Conservation (phyloP, 2,113 vertebrate genomes). For the Saccopteryx leptura region DNA sequence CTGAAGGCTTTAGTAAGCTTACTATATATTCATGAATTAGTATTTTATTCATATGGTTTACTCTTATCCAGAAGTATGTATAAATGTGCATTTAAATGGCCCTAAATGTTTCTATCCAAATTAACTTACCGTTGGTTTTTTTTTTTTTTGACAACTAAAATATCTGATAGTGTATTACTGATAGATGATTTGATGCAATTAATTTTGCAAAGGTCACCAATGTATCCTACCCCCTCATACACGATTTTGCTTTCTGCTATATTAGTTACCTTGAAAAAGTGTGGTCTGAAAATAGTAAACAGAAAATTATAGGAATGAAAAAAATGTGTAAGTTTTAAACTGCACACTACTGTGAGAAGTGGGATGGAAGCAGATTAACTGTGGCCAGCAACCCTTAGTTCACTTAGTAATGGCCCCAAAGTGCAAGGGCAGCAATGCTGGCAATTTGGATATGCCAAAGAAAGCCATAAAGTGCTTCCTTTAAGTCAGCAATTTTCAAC, state of each 20-base stretch:
- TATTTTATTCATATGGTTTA: conserved; percentile 26
- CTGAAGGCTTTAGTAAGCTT: background rate
- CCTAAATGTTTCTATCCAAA: background rate
- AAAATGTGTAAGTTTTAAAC: background rate
- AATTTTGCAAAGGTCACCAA: conserved; percentile 50
- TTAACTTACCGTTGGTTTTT: background rate
- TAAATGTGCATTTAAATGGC: background rate
- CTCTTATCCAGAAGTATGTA: background rate
- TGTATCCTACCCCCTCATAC: too few relatives aligned
- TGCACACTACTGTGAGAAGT: background rate
- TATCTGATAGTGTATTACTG: background rate
- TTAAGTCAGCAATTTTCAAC: background rate
- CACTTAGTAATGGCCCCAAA: background rate
- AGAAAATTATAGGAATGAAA: background rate
- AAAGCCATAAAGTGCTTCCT: background rate
- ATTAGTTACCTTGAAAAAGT: too few relatives aligned
- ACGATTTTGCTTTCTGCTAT: background rate
- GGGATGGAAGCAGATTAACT: background rate
- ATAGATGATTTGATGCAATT: background rate
- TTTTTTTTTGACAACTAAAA: conserved; percentile 14
- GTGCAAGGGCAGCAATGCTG: background rate
- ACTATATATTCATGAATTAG: conserved; percentile 10
- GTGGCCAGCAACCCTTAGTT: background rate
- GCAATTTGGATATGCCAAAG: background rate
- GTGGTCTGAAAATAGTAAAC: too few relatives aligned